Evolutionary conservation across 2,113 vertebrate species (phyloP).

Genomic region (Tiliqua scincoides): DNA sequence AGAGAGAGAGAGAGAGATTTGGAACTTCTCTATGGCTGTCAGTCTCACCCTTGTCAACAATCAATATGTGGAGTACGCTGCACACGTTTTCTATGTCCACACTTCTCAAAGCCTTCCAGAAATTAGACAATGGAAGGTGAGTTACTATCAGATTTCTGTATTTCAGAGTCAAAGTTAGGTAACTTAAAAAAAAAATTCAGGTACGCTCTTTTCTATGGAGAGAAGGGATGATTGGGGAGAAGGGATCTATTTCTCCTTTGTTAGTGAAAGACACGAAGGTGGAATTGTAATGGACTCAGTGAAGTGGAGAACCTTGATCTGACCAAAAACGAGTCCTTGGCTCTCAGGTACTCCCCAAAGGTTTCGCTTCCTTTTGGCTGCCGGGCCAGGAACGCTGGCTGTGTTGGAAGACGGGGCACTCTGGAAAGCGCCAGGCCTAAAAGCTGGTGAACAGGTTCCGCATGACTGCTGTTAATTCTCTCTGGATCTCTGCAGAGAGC

Average conservation of each 20-base stretch:
- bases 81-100: too few species aligned
- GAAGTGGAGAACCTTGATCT: slow-evolving; percentile 73
- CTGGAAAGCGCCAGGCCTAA: slow-evolving; percentile 70
- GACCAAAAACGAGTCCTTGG: slow-evolving; percentile 65
- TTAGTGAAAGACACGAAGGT: slow-evolving; percentile 57
- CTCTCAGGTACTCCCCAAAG: slow-evolving; percentile 83
- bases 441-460: slow-evolving; percentile 77
- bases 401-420: slow-evolving; percentile 70
- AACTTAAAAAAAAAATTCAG: slow-evolving; percentile 44
- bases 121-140: not conserved
- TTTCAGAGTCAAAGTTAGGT: not conserved
- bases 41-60: not conserved
- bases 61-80: too few species aligned
- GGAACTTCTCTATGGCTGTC: too few species aligned
- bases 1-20: too few species aligned
- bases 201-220: slow-evolving; percentile 36
- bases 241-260: slow-evolving; percentile 28
- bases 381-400: slow-evolving; percentile 81
- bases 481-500: slow-evolving; percentile 76
- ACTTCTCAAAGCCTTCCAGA: too few species aligned
- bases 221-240: not conserved
- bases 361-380: slow-evolving; percentile 76
- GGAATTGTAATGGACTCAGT: slow-evolving; percentile 64
- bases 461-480: slow-evolving; percentile 73
- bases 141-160: not conserved